phyloP scores from a whole-genome alignment of 2,113 vertebrate species.

The Melanerpes aurifrons region DNA sequence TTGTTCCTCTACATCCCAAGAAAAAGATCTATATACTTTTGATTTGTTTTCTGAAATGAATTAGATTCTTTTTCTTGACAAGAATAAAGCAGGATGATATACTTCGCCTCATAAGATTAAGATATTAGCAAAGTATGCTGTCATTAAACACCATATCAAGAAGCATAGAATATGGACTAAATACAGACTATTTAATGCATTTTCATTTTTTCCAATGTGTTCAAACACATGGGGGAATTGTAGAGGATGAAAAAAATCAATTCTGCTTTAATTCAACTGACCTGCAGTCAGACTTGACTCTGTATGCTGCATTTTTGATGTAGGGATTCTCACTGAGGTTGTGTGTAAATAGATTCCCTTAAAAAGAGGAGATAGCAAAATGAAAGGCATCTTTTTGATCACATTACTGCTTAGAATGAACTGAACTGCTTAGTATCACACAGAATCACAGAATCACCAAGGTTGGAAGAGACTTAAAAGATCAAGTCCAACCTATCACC shows the following conservation, averaged over 20 bases:
- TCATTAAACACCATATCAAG: neutral
- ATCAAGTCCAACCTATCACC: too few species aligned
- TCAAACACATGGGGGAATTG: neutral
- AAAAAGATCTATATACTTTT: neutral
- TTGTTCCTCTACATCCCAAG: neutral
- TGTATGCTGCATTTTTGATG: neutral
- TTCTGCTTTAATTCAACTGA: neutral
- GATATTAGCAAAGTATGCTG: neutral
- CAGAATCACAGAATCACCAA: too few species aligned
- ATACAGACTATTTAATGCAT: neutral
- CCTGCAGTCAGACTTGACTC: neutral
- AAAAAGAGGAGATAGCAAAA: neutral
- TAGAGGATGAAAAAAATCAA: neutral
- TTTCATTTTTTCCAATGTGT: neutral
- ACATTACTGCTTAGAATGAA: neutral
- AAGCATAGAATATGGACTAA: neutral
- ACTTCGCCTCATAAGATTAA: neutral
- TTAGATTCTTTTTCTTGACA: neutral
- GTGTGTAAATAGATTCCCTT: neutral
- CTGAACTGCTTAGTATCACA: neutral
- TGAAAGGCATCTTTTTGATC: neutral
- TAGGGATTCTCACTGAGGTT: neutral
- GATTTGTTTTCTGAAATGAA: neutral
- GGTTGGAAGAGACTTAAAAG: too few species aligned
- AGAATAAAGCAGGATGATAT: neutral